Base-by-base conservation (phyloP, 2,797 vertebrate genomes). In the Chloroceryle inda region DNA sequence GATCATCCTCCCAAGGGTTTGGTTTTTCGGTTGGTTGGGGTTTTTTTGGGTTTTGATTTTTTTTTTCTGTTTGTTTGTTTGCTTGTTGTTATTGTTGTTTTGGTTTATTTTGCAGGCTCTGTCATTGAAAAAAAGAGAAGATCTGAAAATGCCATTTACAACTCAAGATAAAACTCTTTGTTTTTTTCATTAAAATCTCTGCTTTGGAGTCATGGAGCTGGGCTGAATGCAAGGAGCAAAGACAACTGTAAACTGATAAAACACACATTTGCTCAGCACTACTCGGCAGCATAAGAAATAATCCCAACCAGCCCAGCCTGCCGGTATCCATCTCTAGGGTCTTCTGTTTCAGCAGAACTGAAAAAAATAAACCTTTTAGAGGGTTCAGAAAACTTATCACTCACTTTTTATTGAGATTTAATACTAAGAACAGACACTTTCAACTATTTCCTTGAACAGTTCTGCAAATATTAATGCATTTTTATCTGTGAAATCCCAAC, bases 401-500 rank as follows among this genome's bases (percentile, higher is more conserved):
- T 85, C 14, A 4, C 8, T 68, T 56, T 68, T 83, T 38, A 62
- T 26, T 3, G 2, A 42, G 56, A 52, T 44, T 92, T 33, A 77
- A 24, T 4, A 26, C 11, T 52, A 47, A 40, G 35, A 81, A 18
- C 6, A 89, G 67, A 40, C 44, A 37, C 19, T 45, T 68, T 47
- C 8, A 75, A 38, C 3, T 44, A 11, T 26, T 13, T 44, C 44
- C 21, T 84, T 56, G 31, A 78, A 24, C 2, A 83, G 11, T 31
- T 78, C 76, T 78, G n/a, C 31, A 80, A 76, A 67, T 33, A 38
- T 10, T 37, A 77, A 10, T 15, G 23, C 17, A 67, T 42, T 90
- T 74, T 92, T 50, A 61, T 16, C 50, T 64, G 23, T 42, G 50
- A 95, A 91, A 86, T 35, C 6, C 19, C 31, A 59, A 88, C 64